A percentile compares a stretch with the other conserved stretches of the same genome.
These are phyloP conservation scores for Reticulitermes speratus DNA, from an alignment of 1,140 invertebrate genomes.

Conservation along the genomic window DNA sequence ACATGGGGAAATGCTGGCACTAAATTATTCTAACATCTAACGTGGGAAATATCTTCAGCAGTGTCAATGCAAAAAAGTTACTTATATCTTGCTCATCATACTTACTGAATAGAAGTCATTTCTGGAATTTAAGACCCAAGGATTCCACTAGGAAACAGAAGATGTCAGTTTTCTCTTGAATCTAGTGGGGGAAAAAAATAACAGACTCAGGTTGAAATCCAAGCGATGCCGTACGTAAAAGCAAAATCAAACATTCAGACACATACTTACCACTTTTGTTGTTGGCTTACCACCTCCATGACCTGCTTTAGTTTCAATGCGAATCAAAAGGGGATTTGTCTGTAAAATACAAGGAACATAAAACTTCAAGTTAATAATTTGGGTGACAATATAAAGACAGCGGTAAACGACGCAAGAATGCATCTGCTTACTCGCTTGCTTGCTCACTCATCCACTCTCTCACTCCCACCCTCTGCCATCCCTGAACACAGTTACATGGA, in stretches of 20 bases:
- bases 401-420: background rate
- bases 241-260: conserved; percentile 26
- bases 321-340: conserved; percentile 84
- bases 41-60: too few relatives aligned
- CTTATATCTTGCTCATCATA: background rate
- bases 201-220: conserved; percentile 17
- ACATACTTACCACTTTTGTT: conserved; percentile 73
- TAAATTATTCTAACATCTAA: too few relatives aligned
- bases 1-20: too few relatives aligned
- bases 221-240: conserved; percentile 28
- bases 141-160: conserved; percentile 82
- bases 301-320: conserved; percentile 92
- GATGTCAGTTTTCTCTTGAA: conserved; percentile 86
- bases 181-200: conserved; percentile 57
- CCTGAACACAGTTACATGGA: too few relatives aligned
- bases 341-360: conserved; percentile 49
- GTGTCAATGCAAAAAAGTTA: background rate
- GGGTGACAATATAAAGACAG: background rate
- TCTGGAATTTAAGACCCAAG: conserved; percentile 65
- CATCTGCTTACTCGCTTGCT: background rate
- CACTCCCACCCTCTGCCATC: too few relatives aligned
- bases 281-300: conserved; percentile 97
- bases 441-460: too few relatives aligned
- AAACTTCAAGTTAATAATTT: background rate
- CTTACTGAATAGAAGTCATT: conserved; percentile 23